Conservation (phyloP, 2,113 vertebrate genomes). For the Neoarius graeffei region DNA sequence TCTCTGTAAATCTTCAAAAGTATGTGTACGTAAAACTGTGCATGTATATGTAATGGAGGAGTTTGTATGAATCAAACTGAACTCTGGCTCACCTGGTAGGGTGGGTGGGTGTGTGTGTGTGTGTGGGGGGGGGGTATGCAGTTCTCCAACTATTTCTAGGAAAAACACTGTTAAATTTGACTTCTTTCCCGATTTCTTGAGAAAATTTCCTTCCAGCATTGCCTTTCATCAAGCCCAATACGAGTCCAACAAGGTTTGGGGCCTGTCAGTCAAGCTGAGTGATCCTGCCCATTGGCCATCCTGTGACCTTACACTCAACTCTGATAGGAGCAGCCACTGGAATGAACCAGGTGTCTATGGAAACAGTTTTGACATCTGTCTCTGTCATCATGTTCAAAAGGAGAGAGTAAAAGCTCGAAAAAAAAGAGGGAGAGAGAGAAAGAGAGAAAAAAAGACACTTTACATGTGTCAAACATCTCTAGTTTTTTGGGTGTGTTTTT, state of each 20-base stretch:
- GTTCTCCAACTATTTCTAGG: constrained; percentile 20
- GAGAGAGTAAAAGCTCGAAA: constrained; percentile 63
- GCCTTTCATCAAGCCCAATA: neutral
- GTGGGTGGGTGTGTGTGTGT: neutral
- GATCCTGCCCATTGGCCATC: constrained; percentile 54
- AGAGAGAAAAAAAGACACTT: constrained; percentile 42
- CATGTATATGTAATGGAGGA: neutral
- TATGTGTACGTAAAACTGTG: constrained; percentile 1
- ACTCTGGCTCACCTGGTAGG: constrained; percentile 16
- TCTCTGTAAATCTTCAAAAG: constrained; percentile 36
- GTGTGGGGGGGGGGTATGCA: neutral
- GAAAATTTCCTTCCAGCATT: neutral
- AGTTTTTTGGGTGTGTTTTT: constrained; percentile 7
- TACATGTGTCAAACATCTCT: constrained; percentile 62
- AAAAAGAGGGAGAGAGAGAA: constrained; percentile 57
- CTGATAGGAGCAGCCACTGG: constrained; percentile 60
- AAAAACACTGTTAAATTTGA: neutral
- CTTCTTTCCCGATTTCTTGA: neutral
- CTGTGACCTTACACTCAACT: constrained; percentile 67
- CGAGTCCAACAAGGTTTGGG: constrained; percentile 5
- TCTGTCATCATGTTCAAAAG: constrained; percentile 68
- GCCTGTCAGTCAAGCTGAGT: constrained; percentile 27
- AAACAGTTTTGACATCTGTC: constrained; percentile 60
- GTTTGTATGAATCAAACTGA: constrained; percentile 21
- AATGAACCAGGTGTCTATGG: constrained; percentile 55